A percentile compares a stretch with the other conserved stretches of the same genome.
These are phyloP conservation scores for Digitonthophagus gazella DNA, from an alignment of 2,888 invertebrate genomes.

Conservation along the genomic window DNA sequence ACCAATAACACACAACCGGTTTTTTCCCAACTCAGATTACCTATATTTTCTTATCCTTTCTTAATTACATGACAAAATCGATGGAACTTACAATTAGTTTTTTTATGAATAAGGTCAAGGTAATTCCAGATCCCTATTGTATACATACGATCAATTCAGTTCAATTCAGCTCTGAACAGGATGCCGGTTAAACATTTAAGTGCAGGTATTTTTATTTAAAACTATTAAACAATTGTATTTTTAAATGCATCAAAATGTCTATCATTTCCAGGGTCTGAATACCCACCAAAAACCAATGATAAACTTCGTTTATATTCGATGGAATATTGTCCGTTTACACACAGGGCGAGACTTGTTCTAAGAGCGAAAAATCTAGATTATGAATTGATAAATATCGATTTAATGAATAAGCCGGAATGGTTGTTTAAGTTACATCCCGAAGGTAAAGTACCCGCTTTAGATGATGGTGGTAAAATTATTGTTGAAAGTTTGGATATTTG, in stretches of 20 bases:
- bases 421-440: constrained; percentile 60
- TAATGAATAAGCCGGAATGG: constrained; percentile 82
- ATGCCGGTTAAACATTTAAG: constrained; percentile 2
- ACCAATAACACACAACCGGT: too few relatives aligned
- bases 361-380: constrained; percentile 74
- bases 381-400: constrained; percentile 71
- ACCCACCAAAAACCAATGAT: constrained; percentile 59
- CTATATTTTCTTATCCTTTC: too few relatives aligned
- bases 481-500: constrained; percentile 57
- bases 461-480: constrained; percentile 52
- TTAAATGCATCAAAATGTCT: neutral
- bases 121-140: neutral
- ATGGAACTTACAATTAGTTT: neutral
- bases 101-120: neutral
- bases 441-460: constrained; percentile 55
- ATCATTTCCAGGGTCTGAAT: constrained; percentile 59
- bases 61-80: too few relatives aligned
- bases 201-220: neutral
- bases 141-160: neutral
- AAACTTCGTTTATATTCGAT: constrained; percentile 77
- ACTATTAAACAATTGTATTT: too few relatives aligned
- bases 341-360: constrained; percentile 70
- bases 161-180: neutral
- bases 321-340: constrained; percentile 83
- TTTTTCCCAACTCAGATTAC: too few relatives aligned